Evolutionary conservation across 2,888 invertebrate species (phyloP), one percentile per base, ranked within the genome.

Genomic region (Tanypteryx hageni): DNA sequence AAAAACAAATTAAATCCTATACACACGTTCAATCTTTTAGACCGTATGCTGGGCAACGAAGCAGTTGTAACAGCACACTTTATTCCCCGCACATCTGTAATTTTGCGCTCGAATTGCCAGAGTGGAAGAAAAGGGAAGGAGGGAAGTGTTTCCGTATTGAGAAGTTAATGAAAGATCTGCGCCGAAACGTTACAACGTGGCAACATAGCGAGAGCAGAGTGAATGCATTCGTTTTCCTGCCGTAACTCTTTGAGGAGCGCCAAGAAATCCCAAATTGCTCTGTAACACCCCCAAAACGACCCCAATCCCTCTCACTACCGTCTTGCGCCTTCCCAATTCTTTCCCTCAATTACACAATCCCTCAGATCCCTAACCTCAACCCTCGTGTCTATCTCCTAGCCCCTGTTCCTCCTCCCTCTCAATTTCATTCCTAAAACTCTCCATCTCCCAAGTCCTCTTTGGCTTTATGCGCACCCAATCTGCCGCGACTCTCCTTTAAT

Each of bases 291-390:
- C 68, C 68, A 22, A 76, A 76, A 76, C 76, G 76, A 76, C 76
- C 22, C 76, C 68, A 44, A 44, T 68, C 68, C n/a, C 68, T 68
- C 22, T 68, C 68, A 22, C n/a, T 27, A 10, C 27, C 22, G 11
- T 27, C 44, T 44, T 44, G 44, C 16, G 76, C 27, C 76, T 76
- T 76, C 27, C 76, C 76, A 27, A 76, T 76, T 76, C 76, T 76
- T 76, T 76, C 76, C 76, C 76, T 76, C 76, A 76, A 76, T 76
- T 76, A 76, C 76, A 76, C 76, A 76, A 9, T 4, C 76, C 76
- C 76, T 44, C 44, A 44, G 44, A 44, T 44, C 44, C 44, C 13
- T 76, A 27, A 76, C 76, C 27, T 27, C 13, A 76, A 27, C 76
- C 76, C 85, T 85, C 58, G 58, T 22, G 76, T 27, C 22, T 22